These are phyloP conservation scores for Carpatolechia fugitivella DNA, from an alignment of 2,888 invertebrate species.

Conservation along the genomic window DNA sequence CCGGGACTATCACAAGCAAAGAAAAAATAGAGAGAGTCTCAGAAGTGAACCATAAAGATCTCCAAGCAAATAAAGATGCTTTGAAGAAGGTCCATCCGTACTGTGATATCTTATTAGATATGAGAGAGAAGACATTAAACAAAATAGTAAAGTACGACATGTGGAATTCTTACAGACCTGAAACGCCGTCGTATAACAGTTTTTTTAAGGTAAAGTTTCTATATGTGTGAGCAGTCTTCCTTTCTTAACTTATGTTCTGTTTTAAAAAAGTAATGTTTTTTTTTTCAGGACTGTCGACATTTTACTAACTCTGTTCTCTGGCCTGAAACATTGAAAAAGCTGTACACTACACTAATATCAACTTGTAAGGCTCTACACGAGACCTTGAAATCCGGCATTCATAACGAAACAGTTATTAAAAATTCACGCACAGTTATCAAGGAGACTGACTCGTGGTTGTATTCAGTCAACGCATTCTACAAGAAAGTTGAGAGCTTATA, in stretches of 20 bases:
- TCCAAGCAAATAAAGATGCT: constrained; percentile 36
- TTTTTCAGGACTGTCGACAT: constrained; percentile 69
- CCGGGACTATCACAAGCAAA: constrained; percentile 51
- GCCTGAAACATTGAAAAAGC: constrained; percentile 42
- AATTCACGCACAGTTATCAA: constrained; percentile 52
- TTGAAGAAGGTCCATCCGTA: constrained; percentile 68
- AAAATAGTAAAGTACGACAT: constrained; percentile 66
- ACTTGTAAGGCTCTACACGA: constrained; percentile 40
- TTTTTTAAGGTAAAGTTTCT: constrained; percentile 71
- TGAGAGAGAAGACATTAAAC: constrained; percentile 54
- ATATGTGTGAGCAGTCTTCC: neutral
- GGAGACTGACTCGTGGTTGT: constrained; percentile 72
- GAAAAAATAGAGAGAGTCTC: constrained; percentile 47
- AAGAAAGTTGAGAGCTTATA: constrained; percentile 77
- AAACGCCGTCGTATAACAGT: constrained; percentile 66
- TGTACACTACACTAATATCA: constrained; percentile 42
- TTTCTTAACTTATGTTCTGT: neutral
- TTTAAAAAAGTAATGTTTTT: neutral
- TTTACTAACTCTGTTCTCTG: constrained; percentile 67
- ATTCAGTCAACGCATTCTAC: constrained; percentile 77
- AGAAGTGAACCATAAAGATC: constrained; percentile 38
- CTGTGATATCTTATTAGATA: constrained; percentile 56
- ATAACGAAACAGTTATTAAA: constrained; percentile 30
- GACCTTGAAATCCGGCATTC: constrained; percentile 20
- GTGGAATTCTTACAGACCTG: constrained; percentile 78